Base-by-base conservation (phyloP, 2,888 invertebrate species). In the Apomyelois bistriatella region DNA sequence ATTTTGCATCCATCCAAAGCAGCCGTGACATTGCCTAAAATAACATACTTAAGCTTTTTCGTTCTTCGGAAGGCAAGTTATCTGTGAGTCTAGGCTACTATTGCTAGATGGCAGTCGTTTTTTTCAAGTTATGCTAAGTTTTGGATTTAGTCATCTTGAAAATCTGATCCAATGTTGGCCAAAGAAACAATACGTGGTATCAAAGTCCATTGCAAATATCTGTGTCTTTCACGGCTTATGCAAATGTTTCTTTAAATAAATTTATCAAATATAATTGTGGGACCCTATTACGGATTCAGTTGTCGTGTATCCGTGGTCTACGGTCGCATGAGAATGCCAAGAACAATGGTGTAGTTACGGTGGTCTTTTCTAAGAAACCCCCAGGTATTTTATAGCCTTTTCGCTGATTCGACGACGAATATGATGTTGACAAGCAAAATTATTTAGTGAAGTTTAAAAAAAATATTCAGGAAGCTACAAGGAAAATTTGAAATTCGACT, bases 211-310 rank as follows among this genome's bases (percentile, higher is more conserved):
- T 61, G 60, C 57, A 72, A 78, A 81, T 83, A 83, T 80, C 74
- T 71, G 61, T 72, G 75, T 73, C 71, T 85, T 86, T 83, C 81
- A 80, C 79, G 73, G 79, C 66, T 65, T 82, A 88, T 87, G 86
- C 82, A 80, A 87, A 88, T 85, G 76, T 63, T 60, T 70, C 74
- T 82, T 76, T 82, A 86, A 85, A 87, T 86, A 85, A 82, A 87
- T 85, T 86, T 86, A 86, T 87, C 83, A 88, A 87, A 87, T 87
- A 88, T 87, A 86, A 87, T 86, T 89, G 89, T 89, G 89, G 81
- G 89, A 89, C 77, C 85, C 65, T 84, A 87, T 88, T 89, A 84
- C 65, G 75, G 72, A 90, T 90, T 88, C 89, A 79, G 71, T 58
- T 62, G 72, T 66, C 83, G 88, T 78, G 86, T 87, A 88, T 89